Evolutionary conservation across 2,113 vertebrate genomes (phyloP).

Genomic region (Nannospalax galili): DNA sequence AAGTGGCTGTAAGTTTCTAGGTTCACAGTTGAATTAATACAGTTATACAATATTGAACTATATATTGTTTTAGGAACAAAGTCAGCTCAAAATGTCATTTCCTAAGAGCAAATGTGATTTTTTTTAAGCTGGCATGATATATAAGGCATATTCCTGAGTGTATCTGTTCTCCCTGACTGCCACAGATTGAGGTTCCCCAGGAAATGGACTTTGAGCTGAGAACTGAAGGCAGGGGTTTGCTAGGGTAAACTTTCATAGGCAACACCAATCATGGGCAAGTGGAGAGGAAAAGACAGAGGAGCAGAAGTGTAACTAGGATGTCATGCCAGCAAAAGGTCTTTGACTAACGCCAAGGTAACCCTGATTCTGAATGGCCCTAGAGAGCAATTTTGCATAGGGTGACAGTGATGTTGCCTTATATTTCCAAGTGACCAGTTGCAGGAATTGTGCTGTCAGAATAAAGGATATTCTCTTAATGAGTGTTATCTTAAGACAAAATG

Average conservation of each 20-base stretch:
- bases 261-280: rapidly evolving
- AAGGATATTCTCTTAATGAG: background rate
- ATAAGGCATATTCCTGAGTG: background rate
- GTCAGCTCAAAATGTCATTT: background rate
- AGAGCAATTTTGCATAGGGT: background rate
- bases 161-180: background rate
- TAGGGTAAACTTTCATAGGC: background rate
- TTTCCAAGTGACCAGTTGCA: background rate
- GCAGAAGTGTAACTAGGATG: background rate
- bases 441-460: background rate
- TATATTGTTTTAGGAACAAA: constrained; percentile 35
- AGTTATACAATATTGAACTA: no score
- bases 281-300: background rate
- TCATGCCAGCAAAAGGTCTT: background rate
- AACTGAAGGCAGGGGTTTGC: background rate
- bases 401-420: background rate
- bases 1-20: no score
- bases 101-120: constrained; percentile 16
- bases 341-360: background rate
- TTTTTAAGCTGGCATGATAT: background rate
- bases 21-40: no score
- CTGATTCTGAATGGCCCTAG: background rate
- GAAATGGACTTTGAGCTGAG: background rate
- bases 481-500: background rate
- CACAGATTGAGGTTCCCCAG: background rate